Percentiles rank a stretch among this genome's conserved stretches.
phyloP scores from a whole-genome alignment of 2,888 invertebrate species.

The Thysanoteuthis rhombus region DNA sequence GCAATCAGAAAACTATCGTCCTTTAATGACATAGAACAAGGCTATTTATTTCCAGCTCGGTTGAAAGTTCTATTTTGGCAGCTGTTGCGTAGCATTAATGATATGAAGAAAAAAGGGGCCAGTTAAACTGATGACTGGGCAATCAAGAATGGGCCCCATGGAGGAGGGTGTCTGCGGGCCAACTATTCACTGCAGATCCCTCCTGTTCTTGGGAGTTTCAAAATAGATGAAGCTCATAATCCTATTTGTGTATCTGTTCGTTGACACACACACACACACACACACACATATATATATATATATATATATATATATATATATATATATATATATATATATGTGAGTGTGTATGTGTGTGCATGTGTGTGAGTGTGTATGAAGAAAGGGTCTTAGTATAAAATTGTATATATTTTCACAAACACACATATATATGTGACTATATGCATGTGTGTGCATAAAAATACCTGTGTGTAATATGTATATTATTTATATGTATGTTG shows the following conservation, averaged over 20 bases:
- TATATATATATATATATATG: background rate
- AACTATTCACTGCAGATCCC: background rate
- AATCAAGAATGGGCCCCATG: background rate
- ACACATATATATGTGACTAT: too few species aligned
- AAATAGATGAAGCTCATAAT: too few species aligned
- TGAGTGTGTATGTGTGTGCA: too few species aligned
- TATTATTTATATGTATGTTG: too few species aligned
- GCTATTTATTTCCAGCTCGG: background rate
- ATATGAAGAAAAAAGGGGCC: background rate
- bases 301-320: slow-evolving; percentile 12
- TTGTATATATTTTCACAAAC: too few species aligned
- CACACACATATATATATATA: background rate
- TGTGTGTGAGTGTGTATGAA: too few species aligned
- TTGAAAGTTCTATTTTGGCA: background rate
- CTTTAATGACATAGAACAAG: background rate
- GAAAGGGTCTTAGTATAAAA: too few species aligned
- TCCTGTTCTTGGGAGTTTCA: too few species aligned
- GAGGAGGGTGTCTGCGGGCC: background rate
- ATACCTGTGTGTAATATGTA: too few species aligned
- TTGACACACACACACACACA: background rate
- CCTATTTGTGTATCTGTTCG: background rate
- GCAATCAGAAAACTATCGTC: background rate
- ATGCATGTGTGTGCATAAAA: too few species aligned
- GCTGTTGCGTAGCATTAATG: background rate
- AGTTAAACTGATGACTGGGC: background rate